These are phyloP conservation scores for Aporophyla lueneburgensis DNA, from an alignment of 2,888 invertebrate species.

Conservation along the genomic window DNA sequence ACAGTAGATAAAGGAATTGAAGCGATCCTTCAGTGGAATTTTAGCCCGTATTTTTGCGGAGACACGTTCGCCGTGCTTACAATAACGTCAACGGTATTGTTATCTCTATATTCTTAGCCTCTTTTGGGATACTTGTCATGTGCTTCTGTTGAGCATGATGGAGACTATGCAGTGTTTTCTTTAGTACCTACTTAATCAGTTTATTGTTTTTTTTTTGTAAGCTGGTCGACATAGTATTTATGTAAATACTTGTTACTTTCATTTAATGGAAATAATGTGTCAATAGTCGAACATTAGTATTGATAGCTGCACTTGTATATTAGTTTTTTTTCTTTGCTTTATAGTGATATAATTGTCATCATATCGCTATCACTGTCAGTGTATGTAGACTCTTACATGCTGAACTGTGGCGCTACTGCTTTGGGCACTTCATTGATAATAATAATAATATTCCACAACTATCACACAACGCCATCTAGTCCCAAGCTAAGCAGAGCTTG, in stretches of 20 bases:
- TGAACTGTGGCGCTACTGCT: too few species aligned
- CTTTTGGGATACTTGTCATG: constrained; percentile 38
- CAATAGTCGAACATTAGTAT: too few species aligned
- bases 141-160: constrained; percentile 24
- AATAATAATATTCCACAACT: too few species aligned
- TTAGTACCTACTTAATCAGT: neutral
- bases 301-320: too few species aligned
- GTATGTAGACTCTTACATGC: too few species aligned
- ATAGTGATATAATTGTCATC: too few species aligned
- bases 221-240: neutral
- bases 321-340: too few species aligned
- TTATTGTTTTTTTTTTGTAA: neutral
- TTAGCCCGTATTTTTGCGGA: constrained; percentile 49
- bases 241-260: too few species aligned
- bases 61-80: constrained; percentile 52
- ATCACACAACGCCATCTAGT: too few species aligned
- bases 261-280: too few species aligned
- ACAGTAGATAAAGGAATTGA: constrained; percentile 63
- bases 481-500: too few species aligned
- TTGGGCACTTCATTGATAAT: neutral
- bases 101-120: constrained; percentile 48
- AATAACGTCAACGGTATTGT: constrained; percentile 53
- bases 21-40: constrained; percentile 58
- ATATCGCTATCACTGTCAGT: too few species aligned
- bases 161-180: constrained; percentile 9